These are phyloP conservation scores for Zoanthus sansibaricus DNA, from an alignment of 92 coral and sea anemone genomes.

Conservation along the genomic window DNA sequence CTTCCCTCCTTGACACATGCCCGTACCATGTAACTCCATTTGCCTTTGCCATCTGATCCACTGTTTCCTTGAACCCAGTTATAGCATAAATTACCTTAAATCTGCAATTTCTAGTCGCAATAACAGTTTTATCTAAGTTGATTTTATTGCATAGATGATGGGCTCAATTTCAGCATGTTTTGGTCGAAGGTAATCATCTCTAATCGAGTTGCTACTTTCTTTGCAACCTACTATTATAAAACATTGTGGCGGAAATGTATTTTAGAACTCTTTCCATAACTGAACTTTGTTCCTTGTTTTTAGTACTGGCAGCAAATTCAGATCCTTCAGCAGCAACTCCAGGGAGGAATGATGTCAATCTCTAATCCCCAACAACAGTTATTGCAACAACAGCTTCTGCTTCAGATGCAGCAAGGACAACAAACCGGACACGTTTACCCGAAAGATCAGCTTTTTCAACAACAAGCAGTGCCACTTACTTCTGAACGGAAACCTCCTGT, in stretches of 20 bases:
- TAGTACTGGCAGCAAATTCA: constrained; percentile 84
- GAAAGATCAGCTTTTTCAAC: constrained; percentile 40
- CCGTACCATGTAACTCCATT: no score
- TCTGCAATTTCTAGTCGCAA: no score
- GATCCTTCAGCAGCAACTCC: constrained; percentile 85
- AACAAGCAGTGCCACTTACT: constrained; percentile 18
- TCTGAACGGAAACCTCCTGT: constrained; percentile 27
- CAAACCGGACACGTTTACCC: constrained; percentile 18
- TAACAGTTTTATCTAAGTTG: no score
- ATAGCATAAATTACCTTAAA: no score
- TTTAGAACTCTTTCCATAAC: not conserved
- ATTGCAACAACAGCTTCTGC: constrained; percentile 61
- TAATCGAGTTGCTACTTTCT: no score
- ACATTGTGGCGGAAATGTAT: not conserved
- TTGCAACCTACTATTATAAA: no score
- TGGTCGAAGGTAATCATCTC: no score
- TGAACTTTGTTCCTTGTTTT: not conserved
- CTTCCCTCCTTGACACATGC: no score
- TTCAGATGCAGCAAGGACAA: constrained; percentile 37
- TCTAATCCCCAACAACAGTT: constrained; percentile 69
- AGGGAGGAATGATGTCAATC: constrained; percentile 46
- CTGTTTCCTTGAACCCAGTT: no score
- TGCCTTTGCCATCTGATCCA: no score
- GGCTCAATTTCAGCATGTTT: no score
- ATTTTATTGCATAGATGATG: no score